phyloP scores from a whole-genome alignment of 2,113 vertebrate species.

The Acinonyx jubatus region DNA sequence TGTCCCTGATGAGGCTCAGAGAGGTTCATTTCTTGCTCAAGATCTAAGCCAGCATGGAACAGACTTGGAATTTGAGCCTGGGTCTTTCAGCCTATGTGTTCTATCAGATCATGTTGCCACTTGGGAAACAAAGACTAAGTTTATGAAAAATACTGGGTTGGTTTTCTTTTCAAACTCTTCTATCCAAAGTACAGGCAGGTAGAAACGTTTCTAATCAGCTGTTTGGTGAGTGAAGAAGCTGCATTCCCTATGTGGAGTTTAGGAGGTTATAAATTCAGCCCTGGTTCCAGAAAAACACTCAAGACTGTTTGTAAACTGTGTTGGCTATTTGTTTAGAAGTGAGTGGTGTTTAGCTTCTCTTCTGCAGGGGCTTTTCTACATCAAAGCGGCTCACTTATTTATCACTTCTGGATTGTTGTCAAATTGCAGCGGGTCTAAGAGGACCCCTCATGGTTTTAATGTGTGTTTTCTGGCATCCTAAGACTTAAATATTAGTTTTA shows the following conservation, averaged over 20 bases:
- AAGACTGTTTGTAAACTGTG: slow-evolving; percentile 71
- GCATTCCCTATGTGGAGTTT: background rate
- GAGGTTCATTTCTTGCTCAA: background rate
- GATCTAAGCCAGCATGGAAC: background rate
- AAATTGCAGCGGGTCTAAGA: background rate
- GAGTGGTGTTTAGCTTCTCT: slow-evolving; percentile 49
- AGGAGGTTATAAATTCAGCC: slow-evolving; percentile 49
- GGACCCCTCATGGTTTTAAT: background rate
- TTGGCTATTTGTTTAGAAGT: slow-evolving; percentile 69
- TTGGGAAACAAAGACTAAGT: background rate
- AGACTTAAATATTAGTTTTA: slow-evolving; percentile 13
- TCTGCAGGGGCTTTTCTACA: slow-evolving; percentile 19
- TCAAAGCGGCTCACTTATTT: slow-evolving; percentile 65
- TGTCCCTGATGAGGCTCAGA: background rate
- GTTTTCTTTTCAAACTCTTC: slow-evolving; percentile 38
- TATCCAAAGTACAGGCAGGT: background rate
- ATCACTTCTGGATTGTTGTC: slow-evolving; percentile 48
- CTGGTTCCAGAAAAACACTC: slow-evolving; percentile 54
- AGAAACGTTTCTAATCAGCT: background rate
- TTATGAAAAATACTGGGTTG: background rate
- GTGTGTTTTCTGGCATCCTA: slow-evolving; percentile 2
- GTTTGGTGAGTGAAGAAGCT: background rate
- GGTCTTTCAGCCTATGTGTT: background rate
- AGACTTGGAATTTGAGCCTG: background rate
- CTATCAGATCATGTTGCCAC: background rate